Base-by-base conservation (phyloP, 1,140 invertebrate species). In the Hormaphis cornu region DNA sequence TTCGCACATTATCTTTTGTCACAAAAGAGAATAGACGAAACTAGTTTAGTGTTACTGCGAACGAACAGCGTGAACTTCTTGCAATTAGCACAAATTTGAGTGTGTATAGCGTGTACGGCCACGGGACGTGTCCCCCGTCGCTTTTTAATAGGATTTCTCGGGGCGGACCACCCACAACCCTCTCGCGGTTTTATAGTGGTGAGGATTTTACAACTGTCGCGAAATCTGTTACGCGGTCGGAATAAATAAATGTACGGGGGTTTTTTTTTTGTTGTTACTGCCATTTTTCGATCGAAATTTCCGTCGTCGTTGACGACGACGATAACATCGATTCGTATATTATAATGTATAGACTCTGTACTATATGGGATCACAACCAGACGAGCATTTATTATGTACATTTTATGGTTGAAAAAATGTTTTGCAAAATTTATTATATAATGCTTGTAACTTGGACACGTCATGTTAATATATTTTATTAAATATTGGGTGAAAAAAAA, bases 181-280 rank as follows among this genome's bases (percentile, higher is more conserved):
- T 33, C 24, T 59, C 30, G 37, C 7, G 56, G 56, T 59, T 42
- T 59, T 42, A 59, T n/a, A n/a, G n/a, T n/a, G n/a, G 56, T 59
- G 22, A 9, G 24, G 24, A 44, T 40, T 44, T 46, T 30, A 28
- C 22, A 22, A 26, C 9, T n/a, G n/a, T n/a, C n/a, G n/a, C 26
- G 20, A n/a, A 46, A 61, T 61, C 40, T 28, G 46, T 46, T 61
- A 61, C 58, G 26, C 26, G 26, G 40, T 20, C n/a, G n/a, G 42
- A 61, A 61, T 61, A 61, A 61, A 61, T 61, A 46, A 46, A 46
- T 8, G n/a, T n/a, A n/a, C n/a, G n/a, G n/a, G n/a, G n/a, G n/a
- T 54, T 35, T 18, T 35, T 33, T 35, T 54, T 52, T 10, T 5
- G 0, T 20, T 20, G 28, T 18, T 53, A 12, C 30, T 53, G 3